Base-by-base conservation (phyloP, 1,140 invertebrate species). In the Drosophila takahashii region DNA sequence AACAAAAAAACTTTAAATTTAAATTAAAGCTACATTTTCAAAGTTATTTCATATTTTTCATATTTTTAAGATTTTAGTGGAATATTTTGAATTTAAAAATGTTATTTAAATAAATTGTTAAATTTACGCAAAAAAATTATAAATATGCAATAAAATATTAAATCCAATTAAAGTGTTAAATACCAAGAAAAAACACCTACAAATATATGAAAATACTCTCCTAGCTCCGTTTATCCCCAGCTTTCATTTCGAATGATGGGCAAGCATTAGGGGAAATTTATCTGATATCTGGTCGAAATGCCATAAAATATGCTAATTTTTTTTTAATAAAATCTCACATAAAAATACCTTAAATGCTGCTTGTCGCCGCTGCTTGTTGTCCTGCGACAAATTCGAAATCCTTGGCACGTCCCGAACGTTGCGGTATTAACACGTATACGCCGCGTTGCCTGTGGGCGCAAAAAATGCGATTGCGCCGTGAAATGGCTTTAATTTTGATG, bases 391-490 rank as follows among this genome's bases (percentile, higher is more conserved):
- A 74, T 56, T 69, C 42, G 10, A 61, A 71, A 86, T 81, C 53
- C 78, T 48, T 50, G 22, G 83, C 83, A 86, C 83, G 83, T 87
- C 42, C 36, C 44, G 81, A 67, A 58, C 79, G 69, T 81, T 81
- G 70, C 83, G 70, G 72, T 89, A 83, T 87, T 79, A 84, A 89
- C 76, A 87, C 84, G 84, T 81, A 81, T 75, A 58, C 61, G 73
- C 39, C 27, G 22, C 36, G 36, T 52, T 60, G 54, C 34, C 39
- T 42, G 29, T 32, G 47, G 10, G 15, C n/a, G 15, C n/a, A 57
- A 59, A 51, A 48, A 50, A 42, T 22, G 27, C 54, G 44, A 61
- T 81, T 81, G 44, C 62, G 42, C 48, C 36, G 15, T 36, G n/a
- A 34, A 76, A 72, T 67, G 61, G 64, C 83, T 85, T 86, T 85